Evolutionary conservation across 1,140 invertebrate genomes (phyloP), one percentile per base, ranked within the genome.

Genomic region (Chlorops oryzae): DNA sequence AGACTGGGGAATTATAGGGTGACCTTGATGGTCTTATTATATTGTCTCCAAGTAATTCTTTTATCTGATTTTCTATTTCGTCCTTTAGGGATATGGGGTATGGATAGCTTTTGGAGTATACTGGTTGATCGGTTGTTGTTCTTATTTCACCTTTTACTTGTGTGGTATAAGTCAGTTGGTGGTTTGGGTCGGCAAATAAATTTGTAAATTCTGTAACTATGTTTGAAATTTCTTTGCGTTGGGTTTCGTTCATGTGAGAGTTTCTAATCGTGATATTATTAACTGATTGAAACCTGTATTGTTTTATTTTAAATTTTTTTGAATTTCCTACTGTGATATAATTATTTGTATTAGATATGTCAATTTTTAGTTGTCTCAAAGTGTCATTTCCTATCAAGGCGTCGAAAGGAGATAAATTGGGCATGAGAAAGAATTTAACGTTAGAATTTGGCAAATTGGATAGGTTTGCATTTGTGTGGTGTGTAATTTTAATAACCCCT

Each of bases 1-100:
- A 57, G 2, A 59, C 46, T 15, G 59, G 52, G 12, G 54, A 53
- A 21, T 59, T 59, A 18, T 57, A 55, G 3, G 58, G 50, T 5
- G 50, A 59, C 20, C 55, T 21, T 1, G 52, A 55, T 9, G 56
- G 56, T 41, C 42, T 40, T 9, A 57, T 61, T 32, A 59, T 56
- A n/a, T 46, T 48, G 43, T 51, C 47, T 13, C 54, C 22, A 25
- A 61, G 40, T 9, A 57, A 27, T 47, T 56, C 18, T 43, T 54
- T 9, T 4, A 57, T 39, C 27, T 59, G 52, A 18, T 34, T 47
- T 18, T 55, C 46, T 6, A 57, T 24, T 34, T 57, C 34, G 1
- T 47, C 28, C 55, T 55, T 62, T 2, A 56, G 12, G 1, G 37
- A 2, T 34, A 54, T 48, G 18, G 55, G 58, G 15, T 52, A 56